Percentiles rank a stretch among this genome's conserved stretches.
Conservation (phyloP, 2,113 vertebrate species). For the Dromaius novaehollandiae region DNA sequence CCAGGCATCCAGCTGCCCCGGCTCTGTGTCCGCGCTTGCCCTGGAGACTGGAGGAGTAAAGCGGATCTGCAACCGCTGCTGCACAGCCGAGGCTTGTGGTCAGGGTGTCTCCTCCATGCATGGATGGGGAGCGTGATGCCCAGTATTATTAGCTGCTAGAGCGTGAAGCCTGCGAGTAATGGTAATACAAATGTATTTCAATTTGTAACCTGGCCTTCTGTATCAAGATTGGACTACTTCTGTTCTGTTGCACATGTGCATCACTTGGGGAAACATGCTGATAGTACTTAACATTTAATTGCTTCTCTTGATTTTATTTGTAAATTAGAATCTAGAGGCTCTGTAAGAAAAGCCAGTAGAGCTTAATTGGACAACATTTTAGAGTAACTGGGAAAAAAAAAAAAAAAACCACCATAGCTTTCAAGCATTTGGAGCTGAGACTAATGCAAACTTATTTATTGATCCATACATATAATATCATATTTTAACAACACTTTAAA, state of each 20-base stretch:
- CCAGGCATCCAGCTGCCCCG: not conserved
- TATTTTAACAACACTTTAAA: slow-evolving; percentile 30
- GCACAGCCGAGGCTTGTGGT: fast-evolving
- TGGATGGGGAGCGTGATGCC: not conserved
- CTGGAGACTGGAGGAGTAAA: not conserved
- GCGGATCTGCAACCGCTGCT: not conserved
- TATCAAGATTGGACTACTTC: slow-evolving; percentile 65
- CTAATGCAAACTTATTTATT: not conserved
- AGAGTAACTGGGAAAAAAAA: slow-evolving; percentile 25
- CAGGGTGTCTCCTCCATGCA: not conserved
- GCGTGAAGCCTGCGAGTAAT: not conserved
- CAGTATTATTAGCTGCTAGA: not conserved
- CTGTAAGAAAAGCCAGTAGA: slow-evolving; percentile 47
- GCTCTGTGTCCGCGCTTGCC: fast-evolving
- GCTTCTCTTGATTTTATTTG: slow-evolving; percentile 77
- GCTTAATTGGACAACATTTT: slow-evolving; percentile 70
- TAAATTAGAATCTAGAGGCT: slow-evolving; percentile 76
- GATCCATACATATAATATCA: slow-evolving; percentile 16
- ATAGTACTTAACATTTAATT: slow-evolving; percentile 73
- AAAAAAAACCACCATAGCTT: not conserved
- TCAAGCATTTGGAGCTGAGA: slow-evolving; percentile 6
- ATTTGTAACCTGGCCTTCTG: slow-evolving; percentile 63
- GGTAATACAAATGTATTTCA: slow-evolving; percentile 37
- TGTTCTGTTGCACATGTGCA: slow-evolving; percentile 57
- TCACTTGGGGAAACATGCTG: slow-evolving; percentile 69